These are phyloP conservation scores for Microcaecilia unicolor DNA, from an alignment of 2,797 vertebrate genomes.

Conservation along the genomic window DNA sequence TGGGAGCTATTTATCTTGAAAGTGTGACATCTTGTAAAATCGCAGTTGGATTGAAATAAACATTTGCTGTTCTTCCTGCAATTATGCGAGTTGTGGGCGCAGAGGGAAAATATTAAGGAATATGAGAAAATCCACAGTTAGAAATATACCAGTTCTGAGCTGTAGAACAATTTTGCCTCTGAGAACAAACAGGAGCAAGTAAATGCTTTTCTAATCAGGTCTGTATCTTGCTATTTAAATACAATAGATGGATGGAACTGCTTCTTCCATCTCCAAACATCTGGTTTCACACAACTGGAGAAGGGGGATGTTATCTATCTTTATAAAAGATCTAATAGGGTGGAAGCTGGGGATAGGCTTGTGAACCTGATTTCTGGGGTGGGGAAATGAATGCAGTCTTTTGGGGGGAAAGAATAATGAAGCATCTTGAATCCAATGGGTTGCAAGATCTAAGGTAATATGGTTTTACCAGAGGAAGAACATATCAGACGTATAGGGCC, in stretches of 20 bases:
- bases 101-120: background rate
- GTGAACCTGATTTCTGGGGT: no score
- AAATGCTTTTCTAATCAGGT: constrained; percentile 4
- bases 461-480: no score
- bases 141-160: constrained; percentile 2
- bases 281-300: no score
- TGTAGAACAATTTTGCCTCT: constrained; percentile 4
- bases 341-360: no score
- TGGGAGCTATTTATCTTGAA: background rate
- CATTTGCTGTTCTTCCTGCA: background rate
- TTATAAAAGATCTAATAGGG: no score
- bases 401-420: no score
- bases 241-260: background rate
- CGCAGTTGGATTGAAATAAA: background rate
- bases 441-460: no score
- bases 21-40: background rate
- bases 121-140: constrained; percentile 2
- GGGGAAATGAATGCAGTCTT: no score
- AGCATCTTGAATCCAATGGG: no score
- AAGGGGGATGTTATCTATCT: no score
- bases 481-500: no score
- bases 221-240: background rate
- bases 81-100: background rate
- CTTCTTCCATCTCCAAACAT: no score
- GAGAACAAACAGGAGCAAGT: background rate